Base-by-base conservation (phyloP, 2,797 vertebrate genomes). In the Phalloptychus januarius region DNA sequence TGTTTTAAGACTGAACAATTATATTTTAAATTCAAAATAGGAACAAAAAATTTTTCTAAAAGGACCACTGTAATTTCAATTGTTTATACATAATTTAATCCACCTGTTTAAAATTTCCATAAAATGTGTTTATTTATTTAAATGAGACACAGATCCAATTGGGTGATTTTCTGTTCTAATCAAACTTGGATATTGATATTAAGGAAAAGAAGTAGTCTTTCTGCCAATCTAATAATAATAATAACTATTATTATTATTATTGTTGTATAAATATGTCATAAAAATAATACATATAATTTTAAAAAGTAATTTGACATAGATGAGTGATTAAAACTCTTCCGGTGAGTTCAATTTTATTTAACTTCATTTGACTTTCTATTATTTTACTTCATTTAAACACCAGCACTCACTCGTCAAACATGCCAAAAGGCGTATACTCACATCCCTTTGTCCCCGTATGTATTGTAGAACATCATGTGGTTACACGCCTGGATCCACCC, bases 381-480 rank as follows among this genome's bases (percentile, higher is more conserved):
- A 45, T 20, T 23, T 67, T 23, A 7, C 44, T 28, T 3, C 7
- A 45, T 28, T 61, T 33, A 18, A 15, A 16, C 58, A 28, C 33
- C 63, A 40, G 36, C 63, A 40, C 20, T 20, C 36, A 67, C 20
- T 23, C 20, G 2, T 40, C 36, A 20, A 4, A 18, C 33, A 12
- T 23, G 36, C 63, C 33, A 65, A 38, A 38, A 38, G 18, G 20
- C 0, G 1, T 23, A 65, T 94, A 99, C 98, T 99, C 89, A 99
- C 98, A 97, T 98, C 91, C 98, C 98, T 91, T 97, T 97, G 25
- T 96, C 95, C 75, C 97, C 97, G 0, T 99, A 99, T 71, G 96
- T 96, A 86, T 99, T 99, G 96, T 97, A 97, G 90, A 99, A 99
- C 94, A 99, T 97, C 98, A 99, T 99, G 94, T 99, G 97, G 93